Conservation (phyloP, 2,888 invertebrate genomes). For the Campoletis raptor region DNA sequence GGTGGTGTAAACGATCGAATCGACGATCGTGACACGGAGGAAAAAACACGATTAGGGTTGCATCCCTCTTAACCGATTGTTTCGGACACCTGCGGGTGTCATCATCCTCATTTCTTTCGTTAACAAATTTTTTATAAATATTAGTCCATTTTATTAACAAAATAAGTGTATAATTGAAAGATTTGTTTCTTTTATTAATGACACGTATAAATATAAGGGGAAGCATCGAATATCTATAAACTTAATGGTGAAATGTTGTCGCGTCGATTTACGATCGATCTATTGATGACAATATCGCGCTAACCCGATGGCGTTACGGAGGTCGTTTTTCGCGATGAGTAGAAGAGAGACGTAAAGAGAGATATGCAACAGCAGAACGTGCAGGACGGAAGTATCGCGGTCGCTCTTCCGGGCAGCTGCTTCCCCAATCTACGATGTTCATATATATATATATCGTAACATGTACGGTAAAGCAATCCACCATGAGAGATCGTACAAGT, state of each 20-base stretch:
- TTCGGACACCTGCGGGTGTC: constrained; percentile 29
- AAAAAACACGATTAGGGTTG: constrained; percentile 63
- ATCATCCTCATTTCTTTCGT: background rate
- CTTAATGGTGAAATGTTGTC: too few species aligned
- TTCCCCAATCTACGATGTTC: constrained; percentile 37
- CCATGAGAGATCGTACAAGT: constrained; percentile 84
- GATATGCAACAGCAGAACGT: constrained; percentile 72
- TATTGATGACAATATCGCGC: constrained; percentile 17
- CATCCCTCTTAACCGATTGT: constrained; percentile 59
- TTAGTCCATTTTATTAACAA: background rate
- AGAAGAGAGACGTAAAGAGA: constrained; percentile 70
- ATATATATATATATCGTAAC: background rate
- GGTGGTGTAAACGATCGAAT: constrained; percentile 21
- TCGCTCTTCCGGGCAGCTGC: constrained; percentile 84
- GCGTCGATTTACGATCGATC: too few species aligned
- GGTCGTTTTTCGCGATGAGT: constrained; percentile 72
- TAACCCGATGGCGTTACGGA: constrained; percentile 1
- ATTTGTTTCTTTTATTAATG: background rate
- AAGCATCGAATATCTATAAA: too few species aligned
- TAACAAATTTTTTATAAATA: background rate
- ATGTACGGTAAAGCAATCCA: constrained; percentile 82
- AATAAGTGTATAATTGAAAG: background rate
- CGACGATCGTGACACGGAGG: constrained; percentile 17
- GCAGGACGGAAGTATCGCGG: constrained; percentile 85
- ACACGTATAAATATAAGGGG: background rate